A percentile compares a stretch with the other conserved stretches of the same genome.
Evolutionary conservation across 1,140 invertebrate genomes (phyloP).

Genomic region (Parasteatoda tepidariorum): DNA sequence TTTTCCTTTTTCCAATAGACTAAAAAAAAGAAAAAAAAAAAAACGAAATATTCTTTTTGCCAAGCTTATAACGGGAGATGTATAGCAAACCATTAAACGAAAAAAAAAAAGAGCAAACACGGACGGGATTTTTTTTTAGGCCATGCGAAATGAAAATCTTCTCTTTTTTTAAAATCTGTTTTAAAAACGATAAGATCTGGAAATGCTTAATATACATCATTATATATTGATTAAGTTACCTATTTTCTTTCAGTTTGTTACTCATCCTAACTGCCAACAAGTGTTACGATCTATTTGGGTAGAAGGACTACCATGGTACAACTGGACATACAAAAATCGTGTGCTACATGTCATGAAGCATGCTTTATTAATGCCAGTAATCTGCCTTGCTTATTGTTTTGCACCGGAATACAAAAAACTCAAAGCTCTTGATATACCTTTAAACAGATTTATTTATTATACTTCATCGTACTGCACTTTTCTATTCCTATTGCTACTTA

Average conservation of each 20-base stretch:
- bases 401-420: slow-evolving; percentile 37
- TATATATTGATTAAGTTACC: too few species aligned
- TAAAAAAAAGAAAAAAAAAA: too few species aligned
- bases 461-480: slow-evolving; percentile 54
- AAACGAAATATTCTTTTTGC: too few species aligned
- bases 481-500: slow-evolving; percentile 49
- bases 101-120: too few species aligned
- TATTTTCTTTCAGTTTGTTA: slow-evolving; percentile 69
- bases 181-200: too few species aligned
- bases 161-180: too few species aligned
- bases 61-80: too few species aligned
- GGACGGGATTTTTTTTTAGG: too few species aligned
- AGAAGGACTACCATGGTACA: slow-evolving; percentile 55
- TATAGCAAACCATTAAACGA: too few species aligned
- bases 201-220: too few species aligned
- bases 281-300: slow-evolving; percentile 68
- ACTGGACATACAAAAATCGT: slow-evolving; percentile 38
- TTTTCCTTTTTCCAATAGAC: too few species aligned
- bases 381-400: slow-evolving; percentile 43
- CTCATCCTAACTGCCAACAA: slow-evolving; percentile 69
- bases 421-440: slow-evolving; percentile 50
- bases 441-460: slow-evolving; percentile 61
- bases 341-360: slow-evolving; percentile 53
- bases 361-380: slow-evolving; percentile 47
- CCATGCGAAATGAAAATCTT: too few species aligned